A percentile compares a stretch with the other conserved stretches of the same genome.
These are phyloP conservation scores for Cephus sareptanus DNA, from an alignment of 2,888 invertebrate genomes.

Conservation along the genomic window DNA sequence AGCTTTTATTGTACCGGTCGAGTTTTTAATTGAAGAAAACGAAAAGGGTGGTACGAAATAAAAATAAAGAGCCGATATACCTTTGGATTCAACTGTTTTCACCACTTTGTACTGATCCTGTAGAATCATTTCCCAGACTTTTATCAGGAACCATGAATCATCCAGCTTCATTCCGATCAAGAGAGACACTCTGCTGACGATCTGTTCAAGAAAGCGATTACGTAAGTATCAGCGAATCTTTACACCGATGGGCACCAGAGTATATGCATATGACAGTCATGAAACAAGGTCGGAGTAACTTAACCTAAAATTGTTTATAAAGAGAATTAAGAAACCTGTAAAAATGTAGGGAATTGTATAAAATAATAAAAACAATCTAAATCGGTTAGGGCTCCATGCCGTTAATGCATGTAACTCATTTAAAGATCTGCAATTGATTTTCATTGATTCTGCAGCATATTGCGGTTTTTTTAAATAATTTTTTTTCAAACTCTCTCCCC, in stretches of 20 bases:
- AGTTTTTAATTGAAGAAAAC: background rate
- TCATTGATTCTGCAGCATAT: background rate
- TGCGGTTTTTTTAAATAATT: background rate
- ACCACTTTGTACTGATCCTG: background rate
- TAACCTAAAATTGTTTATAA: background rate
- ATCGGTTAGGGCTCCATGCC: background rate
- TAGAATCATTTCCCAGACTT: background rate
- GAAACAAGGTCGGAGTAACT: background rate
- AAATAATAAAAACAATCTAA: background rate
- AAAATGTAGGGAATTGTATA: background rate
- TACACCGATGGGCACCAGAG: background rate
- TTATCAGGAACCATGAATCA: background rate
- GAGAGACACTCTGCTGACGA: background rate
- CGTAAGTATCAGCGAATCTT: background rate
- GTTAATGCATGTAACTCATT: background rate
- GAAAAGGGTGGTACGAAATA: no score
- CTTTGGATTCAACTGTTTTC: background rate
- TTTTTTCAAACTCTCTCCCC: background rate
- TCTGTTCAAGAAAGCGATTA: background rate
- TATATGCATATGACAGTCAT: background rate
- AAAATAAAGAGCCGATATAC: no score
- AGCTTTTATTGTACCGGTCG: background rate
- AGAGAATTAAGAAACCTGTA: background rate
- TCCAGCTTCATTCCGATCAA: background rate
- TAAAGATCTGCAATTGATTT: background rate